A percentile compares a stretch with the other conserved stretches of the same genome.
Evolutionary conservation across 1,140 invertebrate genomes (phyloP).

Genomic region (Bombus cullumanus): DNA sequence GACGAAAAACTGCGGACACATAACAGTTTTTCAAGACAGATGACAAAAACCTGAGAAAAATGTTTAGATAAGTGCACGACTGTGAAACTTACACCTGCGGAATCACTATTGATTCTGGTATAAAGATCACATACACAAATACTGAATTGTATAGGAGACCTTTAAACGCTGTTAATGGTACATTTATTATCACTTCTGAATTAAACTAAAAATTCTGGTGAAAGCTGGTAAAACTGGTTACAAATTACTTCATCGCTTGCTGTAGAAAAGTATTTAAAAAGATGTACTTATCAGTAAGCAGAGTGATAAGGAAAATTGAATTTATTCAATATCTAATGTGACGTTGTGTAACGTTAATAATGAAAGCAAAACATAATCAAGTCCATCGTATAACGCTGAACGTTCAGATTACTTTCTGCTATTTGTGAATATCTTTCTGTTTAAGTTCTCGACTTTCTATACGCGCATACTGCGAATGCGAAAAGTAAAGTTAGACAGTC

Average conservation of each 20-base stretch:
- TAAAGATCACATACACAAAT: slow-evolving; percentile 30
- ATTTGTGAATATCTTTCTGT: slow-evolving; percentile 46
- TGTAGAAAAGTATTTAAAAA: slow-evolving; percentile 46
- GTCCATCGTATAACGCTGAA: slow-evolving; percentile 42
- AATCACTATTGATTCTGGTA: slow-evolving; percentile 28
- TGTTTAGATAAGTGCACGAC: slow-evolving; percentile 44
- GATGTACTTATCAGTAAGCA: slow-evolving; percentile 63
- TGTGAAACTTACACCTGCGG: slow-evolving; percentile 37
- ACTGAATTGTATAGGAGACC: slow-evolving; percentile 35
- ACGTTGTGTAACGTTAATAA: slow-evolving; percentile 33
- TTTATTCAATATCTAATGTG: slow-evolving; percentile 46
- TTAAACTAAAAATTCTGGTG: slow-evolving; percentile 50
- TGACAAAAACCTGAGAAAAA: slow-evolving; percentile 42
- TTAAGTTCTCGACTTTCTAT: slow-evolving; percentile 36
- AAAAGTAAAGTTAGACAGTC: slow-evolving; percentile 50
- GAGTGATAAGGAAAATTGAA: slow-evolving; percentile 53
- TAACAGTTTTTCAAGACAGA: slow-evolving; percentile 39
- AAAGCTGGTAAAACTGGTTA: slow-evolving; percentile 27
- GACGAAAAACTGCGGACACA: slow-evolving; percentile 55
- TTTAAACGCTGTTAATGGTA: slow-evolving; percentile 12
- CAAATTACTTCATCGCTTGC: slow-evolving; percentile 52
- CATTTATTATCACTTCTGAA: slow-evolving; percentile 23
- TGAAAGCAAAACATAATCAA: slow-evolving; percentile 44
- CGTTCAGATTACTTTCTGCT: slow-evolving; percentile 39
- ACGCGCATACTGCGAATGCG: slow-evolving; percentile 32